Evolutionary conservation across 2,797 vertebrate species (phyloP).

Genomic region (Chelmon rostratus): DNA sequence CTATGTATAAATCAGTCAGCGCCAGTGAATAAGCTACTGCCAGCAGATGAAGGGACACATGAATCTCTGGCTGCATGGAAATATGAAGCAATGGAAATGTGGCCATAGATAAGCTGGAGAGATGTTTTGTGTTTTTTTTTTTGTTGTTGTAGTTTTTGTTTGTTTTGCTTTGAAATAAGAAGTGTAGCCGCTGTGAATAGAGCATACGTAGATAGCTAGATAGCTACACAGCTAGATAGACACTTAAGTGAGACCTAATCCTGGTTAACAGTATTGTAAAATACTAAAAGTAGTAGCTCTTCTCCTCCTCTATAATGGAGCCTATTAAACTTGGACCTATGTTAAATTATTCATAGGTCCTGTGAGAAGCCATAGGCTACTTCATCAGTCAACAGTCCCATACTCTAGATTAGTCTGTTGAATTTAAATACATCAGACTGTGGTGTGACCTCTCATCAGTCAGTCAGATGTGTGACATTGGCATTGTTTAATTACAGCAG

Average conservation of each 20-base stretch:
- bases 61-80: conserved; percentile 49
- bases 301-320: conserved; percentile 56
- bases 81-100: conserved; percentile 35
- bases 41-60: conserved; percentile 39
- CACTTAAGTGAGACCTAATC: conserved; percentile 7
- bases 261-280: conserved; percentile 44
- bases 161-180: background rate
- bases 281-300: conserved; percentile 7
- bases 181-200: background rate
- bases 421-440: conserved; percentile 79
- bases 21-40: conserved; percentile 52
- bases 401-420: conserved; percentile 76
- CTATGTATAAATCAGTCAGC: conserved; percentile 55
- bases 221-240: background rate
- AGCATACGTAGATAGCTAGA: background rate
- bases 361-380: conserved; percentile 78
- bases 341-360: conserved; percentile 79
- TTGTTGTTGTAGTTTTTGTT: background rate
- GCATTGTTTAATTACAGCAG: conserved; percentile 42
- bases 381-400: conserved; percentile 75
- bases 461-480: conserved; percentile 51
- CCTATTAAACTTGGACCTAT: conserved; percentile 70
- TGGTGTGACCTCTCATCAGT: conserved; percentile 65
- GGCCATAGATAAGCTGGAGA: background rate
- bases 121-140: background rate